phyloP scores from a whole-genome alignment of 2,888 invertebrate species.

The Protophormia terraenovae region DNA sequence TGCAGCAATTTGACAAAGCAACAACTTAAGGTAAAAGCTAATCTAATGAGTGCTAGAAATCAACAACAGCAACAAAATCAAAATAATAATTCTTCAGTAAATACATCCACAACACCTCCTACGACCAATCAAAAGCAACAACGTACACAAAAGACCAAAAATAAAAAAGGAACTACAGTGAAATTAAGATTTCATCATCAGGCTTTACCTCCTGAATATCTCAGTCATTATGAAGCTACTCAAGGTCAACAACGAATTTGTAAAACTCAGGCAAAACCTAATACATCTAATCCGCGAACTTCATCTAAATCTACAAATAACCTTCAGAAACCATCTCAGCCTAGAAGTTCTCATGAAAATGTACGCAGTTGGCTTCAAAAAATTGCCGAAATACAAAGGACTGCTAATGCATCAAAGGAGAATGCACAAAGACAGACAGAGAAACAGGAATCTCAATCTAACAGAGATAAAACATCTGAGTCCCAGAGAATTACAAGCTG shows the following conservation, averaged over 20 bases:
- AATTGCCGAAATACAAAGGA: constrained; percentile 87
- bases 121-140: constrained; percentile 42
- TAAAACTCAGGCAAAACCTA: constrained; percentile 76
- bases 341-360: constrained; percentile 83
- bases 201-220: constrained; percentile 89
- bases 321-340: constrained; percentile 17
- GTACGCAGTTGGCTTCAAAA: constrained; percentile 89
- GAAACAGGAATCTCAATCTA: not conserved
- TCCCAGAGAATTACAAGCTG: not conserved
- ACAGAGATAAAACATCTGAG: not conserved
- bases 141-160: constrained; percentile 23
- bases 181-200: constrained; percentile 92
- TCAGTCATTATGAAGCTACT: constrained; percentile 90
- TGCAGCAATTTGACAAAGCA: constrained; percentile 76
- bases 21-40: constrained; percentile 77
- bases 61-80: constrained; percentile 49
- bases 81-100: not conserved
- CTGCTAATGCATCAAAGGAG: constrained; percentile 69
- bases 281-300: constrained; percentile 70
- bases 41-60: constrained; percentile 73
- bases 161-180: constrained; percentile 76
- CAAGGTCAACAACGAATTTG: constrained; percentile 82
- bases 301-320: constrained; percentile 74
- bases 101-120: not conserved
- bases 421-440: not conserved